A percentile compares a stretch with the other conserved stretches of the same genome.
Evolutionary conservation across 2,113 vertebrate species (phyloP).

Genomic region (Macrotus californicus): DNA sequence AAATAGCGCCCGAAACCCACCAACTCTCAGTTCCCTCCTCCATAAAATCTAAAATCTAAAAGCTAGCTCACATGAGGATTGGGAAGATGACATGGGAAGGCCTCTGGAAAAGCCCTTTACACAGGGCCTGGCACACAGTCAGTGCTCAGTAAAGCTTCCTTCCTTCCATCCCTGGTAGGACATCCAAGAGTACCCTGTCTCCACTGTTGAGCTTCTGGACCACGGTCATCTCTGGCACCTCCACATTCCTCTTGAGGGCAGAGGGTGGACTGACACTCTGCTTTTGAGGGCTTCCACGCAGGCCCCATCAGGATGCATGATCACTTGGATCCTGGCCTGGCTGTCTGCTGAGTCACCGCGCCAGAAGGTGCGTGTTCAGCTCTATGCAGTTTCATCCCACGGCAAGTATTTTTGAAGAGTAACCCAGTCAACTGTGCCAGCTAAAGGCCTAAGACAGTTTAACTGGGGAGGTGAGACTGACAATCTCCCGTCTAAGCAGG

Average conservation of each 20-base stretch:
- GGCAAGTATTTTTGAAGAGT: not conserved
- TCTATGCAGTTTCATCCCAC: not conserved
- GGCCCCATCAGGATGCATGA: rapidly evolving
- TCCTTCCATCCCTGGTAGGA: not conserved
- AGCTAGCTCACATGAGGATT: not conserved
- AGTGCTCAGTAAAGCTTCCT: not conserved
- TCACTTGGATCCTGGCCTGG: not conserved
- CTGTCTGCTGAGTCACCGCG: not conserved
- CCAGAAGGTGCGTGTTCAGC: not conserved
- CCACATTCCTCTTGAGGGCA: not conserved
- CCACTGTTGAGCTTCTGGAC: not conserved
- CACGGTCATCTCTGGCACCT: rapidly evolving
- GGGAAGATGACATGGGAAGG: rapidly evolving
- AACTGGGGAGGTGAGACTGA: not conserved
- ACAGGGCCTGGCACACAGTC: not conserved
- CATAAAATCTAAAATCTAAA: not conserved
- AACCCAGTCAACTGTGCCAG: not conserved
- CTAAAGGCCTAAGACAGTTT: not conserved
- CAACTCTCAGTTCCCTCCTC: not conserved
- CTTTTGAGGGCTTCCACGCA: not conserved
- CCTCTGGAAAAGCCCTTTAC: not conserved
- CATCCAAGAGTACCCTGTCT: not conserved
- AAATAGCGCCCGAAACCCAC: not conserved
- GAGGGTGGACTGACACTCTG: not conserved
- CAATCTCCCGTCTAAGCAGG: not conserved